phyloP scores from a whole-genome alignment of 2,888 invertebrate genomes.

The Elmis aenea region DNA sequence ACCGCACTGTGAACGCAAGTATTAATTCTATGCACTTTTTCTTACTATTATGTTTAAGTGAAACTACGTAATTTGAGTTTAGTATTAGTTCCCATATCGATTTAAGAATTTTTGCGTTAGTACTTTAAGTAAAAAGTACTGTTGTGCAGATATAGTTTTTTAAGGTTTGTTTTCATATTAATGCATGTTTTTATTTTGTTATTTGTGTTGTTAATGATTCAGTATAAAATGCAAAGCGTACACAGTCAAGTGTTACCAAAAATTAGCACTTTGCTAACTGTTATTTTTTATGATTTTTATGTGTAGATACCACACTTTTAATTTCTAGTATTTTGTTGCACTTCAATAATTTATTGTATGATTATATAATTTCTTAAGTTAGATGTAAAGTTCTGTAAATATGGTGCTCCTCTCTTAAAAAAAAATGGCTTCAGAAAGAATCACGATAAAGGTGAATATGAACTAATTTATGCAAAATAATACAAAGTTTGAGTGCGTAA shows the following conservation, averaged over 20 bases:
- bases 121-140: no score
- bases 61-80: slow-evolving; percentile 1
- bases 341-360: slow-evolving; percentile 23
- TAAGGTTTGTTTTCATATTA: slow-evolving; percentile 13
- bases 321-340: slow-evolving; percentile 32
- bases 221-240: slow-evolving; percentile 26
- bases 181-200: slow-evolving; percentile 34
- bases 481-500: no score
- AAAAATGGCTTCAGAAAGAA: no score
- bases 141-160: no score
- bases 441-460: no score
- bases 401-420: slow-evolving; percentile 15
- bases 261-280: slow-evolving; percentile 26
- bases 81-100: no score
- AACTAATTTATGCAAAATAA: no score
- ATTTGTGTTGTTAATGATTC: slow-evolving; percentile 37
- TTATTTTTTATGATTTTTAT: slow-evolving; percentile 27
- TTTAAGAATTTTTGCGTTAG: no score
- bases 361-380: slow-evolving; percentile 12
- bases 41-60: slow-evolving; percentile 11
- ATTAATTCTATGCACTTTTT: slow-evolving; percentile 30
- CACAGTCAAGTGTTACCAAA: slow-evolving; percentile 27
- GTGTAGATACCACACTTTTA: slow-evolving; percentile 28
- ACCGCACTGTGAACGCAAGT: slow-evolving; percentile 40
- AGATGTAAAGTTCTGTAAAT: slow-evolving; percentile 8